A percentile compares a stretch with the other conserved stretches of the same genome.
Evolutionary conservation across 2,113 vertebrate species (phyloP).

Genomic region (Tinamus guttatus): DNA sequence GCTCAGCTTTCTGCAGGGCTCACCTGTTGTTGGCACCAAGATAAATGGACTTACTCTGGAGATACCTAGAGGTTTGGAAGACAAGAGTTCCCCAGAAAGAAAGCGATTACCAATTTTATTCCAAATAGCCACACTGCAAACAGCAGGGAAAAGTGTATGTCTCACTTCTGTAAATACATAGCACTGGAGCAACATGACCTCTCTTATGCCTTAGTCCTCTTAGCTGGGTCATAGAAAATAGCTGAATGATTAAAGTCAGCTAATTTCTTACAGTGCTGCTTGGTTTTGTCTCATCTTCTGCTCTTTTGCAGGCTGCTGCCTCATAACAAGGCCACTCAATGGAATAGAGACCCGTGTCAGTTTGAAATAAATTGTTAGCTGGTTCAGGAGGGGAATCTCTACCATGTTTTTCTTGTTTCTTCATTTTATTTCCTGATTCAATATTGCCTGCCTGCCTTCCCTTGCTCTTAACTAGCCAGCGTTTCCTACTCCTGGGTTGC

Average conservation of each 20-base stretch:
- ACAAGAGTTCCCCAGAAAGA: background rate
- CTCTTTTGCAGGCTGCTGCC: background rate
- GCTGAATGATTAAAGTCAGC: background rate
- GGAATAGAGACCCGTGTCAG: background rate
- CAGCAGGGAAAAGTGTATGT: background rate
- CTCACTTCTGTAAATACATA: background rate
- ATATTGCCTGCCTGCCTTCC: slow-evolving; percentile 8
- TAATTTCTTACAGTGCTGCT: background rate
- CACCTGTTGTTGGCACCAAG: background rate
- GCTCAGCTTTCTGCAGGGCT: background rate
- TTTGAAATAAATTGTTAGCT: background rate
- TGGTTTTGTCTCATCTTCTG: background rate
- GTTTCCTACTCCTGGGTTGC: slow-evolving; percentile 52
- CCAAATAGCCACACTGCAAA: background rate
- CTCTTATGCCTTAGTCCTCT: background rate
- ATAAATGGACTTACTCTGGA: background rate
- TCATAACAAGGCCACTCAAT: background rate
- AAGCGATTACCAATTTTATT: background rate
- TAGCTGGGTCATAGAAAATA: background rate
- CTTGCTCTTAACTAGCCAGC: slow-evolving; percentile 42
- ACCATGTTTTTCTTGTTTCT: slow-evolving; percentile 31
- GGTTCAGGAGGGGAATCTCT: slow-evolving; percentile 12
- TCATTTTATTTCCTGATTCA: slow-evolving; percentile 61
- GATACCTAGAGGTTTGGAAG: background rate
- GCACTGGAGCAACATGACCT: background rate